Evolutionary conservation across 2,113 vertebrate genomes (phyloP).

Genomic region (Carollia perspicillata): DNA sequence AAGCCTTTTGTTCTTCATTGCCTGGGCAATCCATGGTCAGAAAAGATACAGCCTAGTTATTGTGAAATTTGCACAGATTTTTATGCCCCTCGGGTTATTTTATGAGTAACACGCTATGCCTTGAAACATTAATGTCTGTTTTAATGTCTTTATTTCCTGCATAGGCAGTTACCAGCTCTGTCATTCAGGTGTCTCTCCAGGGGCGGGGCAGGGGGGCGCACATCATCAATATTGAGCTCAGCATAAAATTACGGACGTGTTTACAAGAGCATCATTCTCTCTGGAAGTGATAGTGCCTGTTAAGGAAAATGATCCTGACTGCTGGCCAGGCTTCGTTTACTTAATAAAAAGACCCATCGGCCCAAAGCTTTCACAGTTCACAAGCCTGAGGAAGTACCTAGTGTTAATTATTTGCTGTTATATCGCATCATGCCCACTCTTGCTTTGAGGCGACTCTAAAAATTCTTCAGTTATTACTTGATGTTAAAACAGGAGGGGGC

Average conservation of each 20-base stretch:
- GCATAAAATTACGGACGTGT: background rate
- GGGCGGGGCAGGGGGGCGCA: too few relatives aligned
- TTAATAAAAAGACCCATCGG: slow-evolving; percentile 38
- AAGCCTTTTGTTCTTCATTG: background rate
- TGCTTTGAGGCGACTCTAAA: slow-evolving; percentile 37
- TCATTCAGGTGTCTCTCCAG: background rate
- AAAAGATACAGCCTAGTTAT: background rate
- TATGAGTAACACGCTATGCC: background rate
- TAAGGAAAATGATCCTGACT: background rate
- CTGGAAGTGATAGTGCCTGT: background rate
- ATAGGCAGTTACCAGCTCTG: background rate
- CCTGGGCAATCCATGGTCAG: background rate
- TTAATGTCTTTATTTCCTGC: background rate
- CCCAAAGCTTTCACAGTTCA: background rate
- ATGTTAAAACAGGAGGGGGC: slow-evolving; percentile 42
- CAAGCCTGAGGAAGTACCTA: slow-evolving; percentile 4
- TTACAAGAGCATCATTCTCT: background rate
- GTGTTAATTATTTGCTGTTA: background rate
- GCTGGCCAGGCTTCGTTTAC: background rate
- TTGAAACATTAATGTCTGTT: background rate
- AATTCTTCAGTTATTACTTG: background rate
- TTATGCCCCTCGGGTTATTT: background rate
- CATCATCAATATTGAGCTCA: background rate
- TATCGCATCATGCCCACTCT: background rate
- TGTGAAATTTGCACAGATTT: slow-evolving; percentile 22